Conservation (phyloP, 2,888 invertebrate species). For the Ophion ellenae region DNA sequence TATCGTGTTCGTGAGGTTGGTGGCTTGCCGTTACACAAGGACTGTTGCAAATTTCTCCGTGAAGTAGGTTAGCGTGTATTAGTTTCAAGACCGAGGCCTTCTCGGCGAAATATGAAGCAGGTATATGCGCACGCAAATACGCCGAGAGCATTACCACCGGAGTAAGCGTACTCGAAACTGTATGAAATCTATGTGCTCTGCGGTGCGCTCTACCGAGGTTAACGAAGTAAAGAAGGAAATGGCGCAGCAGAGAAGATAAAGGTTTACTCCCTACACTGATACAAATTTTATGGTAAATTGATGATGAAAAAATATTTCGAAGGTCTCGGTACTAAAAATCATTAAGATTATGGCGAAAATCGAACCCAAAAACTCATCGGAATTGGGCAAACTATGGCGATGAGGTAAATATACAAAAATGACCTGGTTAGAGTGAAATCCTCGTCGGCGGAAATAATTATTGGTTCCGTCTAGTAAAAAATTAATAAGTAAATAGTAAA, state of each 20-base stretch:
- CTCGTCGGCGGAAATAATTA: too few species aligned
- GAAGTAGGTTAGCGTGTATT: conserved; percentile 36
- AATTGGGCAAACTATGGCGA: too few species aligned
- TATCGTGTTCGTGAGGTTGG: conserved; percentile 11
- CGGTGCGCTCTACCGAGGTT: conserved; percentile 29
- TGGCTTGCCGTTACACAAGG: conserved; percentile 22
- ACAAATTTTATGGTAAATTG: too few species aligned
- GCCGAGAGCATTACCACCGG: not conserved
- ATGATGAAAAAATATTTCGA: too few species aligned
- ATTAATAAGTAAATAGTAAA: too few species aligned
- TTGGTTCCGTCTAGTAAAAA: too few species aligned
- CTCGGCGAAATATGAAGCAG: conserved; percentile 1
- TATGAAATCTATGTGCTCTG: not conserved
- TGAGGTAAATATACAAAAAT: too few species aligned
- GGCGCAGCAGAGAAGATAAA: not conserved
- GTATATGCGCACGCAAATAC: conserved; percentile 15
- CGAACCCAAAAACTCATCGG: too few species aligned
- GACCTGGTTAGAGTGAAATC: too few species aligned
- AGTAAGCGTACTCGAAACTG: conserved; percentile 21
- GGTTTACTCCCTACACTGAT: too few species aligned
- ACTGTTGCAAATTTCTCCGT: conserved; percentile 48
- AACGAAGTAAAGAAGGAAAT: conserved; percentile 41
- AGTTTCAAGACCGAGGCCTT: conserved; percentile 32
- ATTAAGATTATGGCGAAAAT: too few species aligned
- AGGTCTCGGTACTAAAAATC: too few species aligned